phyloP scores from a whole-genome alignment of 2,797 vertebrate genomes.

The Cirrhinus mrigala region DNA sequence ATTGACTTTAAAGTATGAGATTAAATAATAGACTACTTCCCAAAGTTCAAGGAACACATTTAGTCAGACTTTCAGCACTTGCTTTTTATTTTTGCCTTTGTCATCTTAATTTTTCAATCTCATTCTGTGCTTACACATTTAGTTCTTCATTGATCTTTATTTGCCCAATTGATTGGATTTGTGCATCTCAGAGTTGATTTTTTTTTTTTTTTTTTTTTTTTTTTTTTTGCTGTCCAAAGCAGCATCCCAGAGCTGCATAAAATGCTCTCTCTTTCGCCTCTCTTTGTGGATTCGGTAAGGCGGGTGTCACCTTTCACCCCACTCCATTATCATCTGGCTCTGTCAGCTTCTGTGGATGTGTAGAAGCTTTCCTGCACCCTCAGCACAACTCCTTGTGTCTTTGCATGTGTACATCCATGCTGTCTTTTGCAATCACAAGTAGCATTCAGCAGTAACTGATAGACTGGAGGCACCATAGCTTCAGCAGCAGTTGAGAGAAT shows the following conservation, averaged over 20 bases:
- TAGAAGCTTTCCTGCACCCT: slow-evolving; percentile 45
- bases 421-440: slow-evolving; percentile 19
- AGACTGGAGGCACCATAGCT: not conserved
- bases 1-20: not conserved
- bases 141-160: not conserved
- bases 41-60: not conserved
- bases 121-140: not conserved
- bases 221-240: not conserved
- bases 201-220: not conserved
- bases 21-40: not conserved
- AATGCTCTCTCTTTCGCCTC: not conserved
- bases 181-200: not conserved
- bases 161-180: slow-evolving; percentile 4
- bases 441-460: slow-evolving; percentile 15
- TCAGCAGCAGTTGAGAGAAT: not conserved
- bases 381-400: slow-evolving; percentile 41
- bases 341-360: slow-evolving; percentile 43
- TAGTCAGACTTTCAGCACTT: not conserved
- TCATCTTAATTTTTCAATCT: not conserved
- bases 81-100: not conserved
- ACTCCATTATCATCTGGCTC: slow-evolving; percentile 44
- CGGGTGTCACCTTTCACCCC: slow-evolving; percentile 45
- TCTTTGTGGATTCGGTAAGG: slow-evolving; percentile 5
- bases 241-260: not conserved
- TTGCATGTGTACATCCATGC: slow-evolving; percentile 25